phyloP scores from a whole-genome alignment of 1,140 invertebrate species.

The Cyclina sinensis region DNA sequence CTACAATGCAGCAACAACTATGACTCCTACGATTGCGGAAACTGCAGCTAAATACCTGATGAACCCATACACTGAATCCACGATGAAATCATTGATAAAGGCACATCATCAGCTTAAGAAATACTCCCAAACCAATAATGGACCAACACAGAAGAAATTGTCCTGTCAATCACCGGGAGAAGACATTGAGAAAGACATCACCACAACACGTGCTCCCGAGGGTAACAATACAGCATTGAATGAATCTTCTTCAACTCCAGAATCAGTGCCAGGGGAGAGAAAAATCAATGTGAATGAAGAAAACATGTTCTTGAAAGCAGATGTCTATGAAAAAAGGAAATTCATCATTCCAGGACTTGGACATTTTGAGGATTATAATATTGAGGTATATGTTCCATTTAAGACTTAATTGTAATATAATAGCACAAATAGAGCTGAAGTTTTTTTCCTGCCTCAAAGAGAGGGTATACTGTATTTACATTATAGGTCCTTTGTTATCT shows the following conservation, averaged over 20 bases:
- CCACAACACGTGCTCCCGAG: background rate
- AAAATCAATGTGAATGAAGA: background rate
- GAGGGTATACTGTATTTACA: too few relatives aligned
- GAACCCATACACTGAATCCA: background rate
- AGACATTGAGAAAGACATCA: background rate
- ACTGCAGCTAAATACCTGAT: background rate
- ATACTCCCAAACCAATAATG: background rate
- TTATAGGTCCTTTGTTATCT: too few relatives aligned
- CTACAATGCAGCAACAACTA: background rate
- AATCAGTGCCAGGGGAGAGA: background rate
- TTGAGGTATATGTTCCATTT: slow-evolving; percentile 87
- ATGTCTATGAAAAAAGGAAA: slow-evolving; percentile 75
- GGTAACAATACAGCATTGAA: background rate
- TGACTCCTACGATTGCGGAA: background rate
- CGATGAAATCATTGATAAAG: background rate
- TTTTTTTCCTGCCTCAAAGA: too few relatives aligned
- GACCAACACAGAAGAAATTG: slow-evolving; percentile 6
- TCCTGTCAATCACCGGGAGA: background rate
- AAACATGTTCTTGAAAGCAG: slow-evolving; percentile 65
- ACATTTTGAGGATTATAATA: slow-evolving; percentile 88
- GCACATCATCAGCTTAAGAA: background rate
- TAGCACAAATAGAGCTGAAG: too few relatives aligned
- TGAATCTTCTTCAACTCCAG: background rate
- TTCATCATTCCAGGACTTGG: slow-evolving; percentile 84
- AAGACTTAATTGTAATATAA: too few relatives aligned